Percentiles rank a stretch among this genome's conserved stretches.
Evolutionary conservation across 2,113 vertebrate genomes (phyloP).

Genomic region (Grammomys dolichurus): DNA sequence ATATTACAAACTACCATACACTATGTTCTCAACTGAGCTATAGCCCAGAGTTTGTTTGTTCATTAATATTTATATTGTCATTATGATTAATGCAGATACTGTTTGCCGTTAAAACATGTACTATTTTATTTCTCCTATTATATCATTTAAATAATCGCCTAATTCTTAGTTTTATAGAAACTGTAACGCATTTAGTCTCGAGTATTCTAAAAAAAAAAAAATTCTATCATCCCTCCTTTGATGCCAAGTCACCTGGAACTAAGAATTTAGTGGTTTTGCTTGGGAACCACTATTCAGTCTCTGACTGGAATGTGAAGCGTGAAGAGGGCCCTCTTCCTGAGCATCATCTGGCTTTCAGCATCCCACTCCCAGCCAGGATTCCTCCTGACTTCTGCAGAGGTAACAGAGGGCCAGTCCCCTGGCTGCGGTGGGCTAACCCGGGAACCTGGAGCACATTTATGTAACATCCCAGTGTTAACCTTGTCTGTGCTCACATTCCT

Average conservation of each 20-base stretch:
- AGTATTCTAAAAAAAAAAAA: constrained; percentile 1
- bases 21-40: background rate
- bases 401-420: too few relatives aligned
- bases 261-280: background rate
- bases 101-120: background rate
- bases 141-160: background rate
- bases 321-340: too few relatives aligned
- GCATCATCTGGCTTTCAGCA: background rate
- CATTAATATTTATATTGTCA: background rate
- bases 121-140: background rate
- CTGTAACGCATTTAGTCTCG: background rate
- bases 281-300: background rate
- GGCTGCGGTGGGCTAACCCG: background rate
- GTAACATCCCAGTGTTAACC: background rate
- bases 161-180: background rate
- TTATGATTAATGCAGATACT: background rate
- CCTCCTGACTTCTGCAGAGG: background rate
- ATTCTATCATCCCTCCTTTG: background rate
- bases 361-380: accelerated
- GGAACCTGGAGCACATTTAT: background rate
- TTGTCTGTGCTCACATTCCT: background rate
- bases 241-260: background rate
- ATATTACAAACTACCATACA: background rate
- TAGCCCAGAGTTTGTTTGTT: background rate
- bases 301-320: accelerated